Evolutionary conservation across 1,140 invertebrate species (phyloP).

Genomic region (Drosophila sproati): DNA sequence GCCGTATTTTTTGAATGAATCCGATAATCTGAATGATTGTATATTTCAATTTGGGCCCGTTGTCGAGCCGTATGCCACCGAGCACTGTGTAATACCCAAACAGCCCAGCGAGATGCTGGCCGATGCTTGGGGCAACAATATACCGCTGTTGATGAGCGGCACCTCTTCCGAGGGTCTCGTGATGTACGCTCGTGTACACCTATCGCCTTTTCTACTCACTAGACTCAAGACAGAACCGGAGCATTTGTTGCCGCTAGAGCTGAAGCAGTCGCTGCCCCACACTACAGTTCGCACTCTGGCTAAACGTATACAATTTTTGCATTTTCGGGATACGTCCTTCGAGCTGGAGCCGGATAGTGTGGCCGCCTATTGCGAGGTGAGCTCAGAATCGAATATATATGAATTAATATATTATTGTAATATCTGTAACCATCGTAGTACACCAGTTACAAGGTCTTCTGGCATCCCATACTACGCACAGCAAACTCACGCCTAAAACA

Average conservation of each 20-base stretch:
- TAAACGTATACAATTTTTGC: conserved; percentile 46
- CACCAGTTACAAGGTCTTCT: conserved; percentile 83
- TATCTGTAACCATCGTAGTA: conserved; percentile 49
- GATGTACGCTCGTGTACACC: conserved; percentile 59
- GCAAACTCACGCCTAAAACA: conserved; percentile 55
- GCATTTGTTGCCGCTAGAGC: conserved; percentile 56
- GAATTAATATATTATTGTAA: neutral
- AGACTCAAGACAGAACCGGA: conserved; percentile 59
- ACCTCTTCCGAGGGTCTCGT: conserved; percentile 78
- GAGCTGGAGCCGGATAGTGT: conserved; percentile 46
- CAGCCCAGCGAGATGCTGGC: conserved; percentile 55
- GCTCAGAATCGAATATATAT: neutral
- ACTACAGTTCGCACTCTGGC: conserved; percentile 44
- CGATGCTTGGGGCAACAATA: conserved; percentile 79
- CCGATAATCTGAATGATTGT: conserved; percentile 67
- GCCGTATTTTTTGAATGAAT: conserved; percentile 60
- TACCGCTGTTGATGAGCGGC: conserved; percentile 85
- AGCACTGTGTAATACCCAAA: conserved; percentile 56
- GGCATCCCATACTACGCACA: conserved; percentile 80
- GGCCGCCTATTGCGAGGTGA: conserved; percentile 67
- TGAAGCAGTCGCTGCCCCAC: conserved; percentile 58
- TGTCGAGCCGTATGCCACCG: conserved; percentile 69
- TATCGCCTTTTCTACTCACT: conserved; percentile 62
- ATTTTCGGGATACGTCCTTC: conserved; percentile 57
- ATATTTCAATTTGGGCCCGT: conserved; percentile 74